A percentile compares a stretch with the other conserved stretches of the same genome.
These are phyloP conservation scores for Mionectes macconnelli DNA, from an alignment of 2,113 vertebrate genomes.

Conservation along the genomic window DNA sequence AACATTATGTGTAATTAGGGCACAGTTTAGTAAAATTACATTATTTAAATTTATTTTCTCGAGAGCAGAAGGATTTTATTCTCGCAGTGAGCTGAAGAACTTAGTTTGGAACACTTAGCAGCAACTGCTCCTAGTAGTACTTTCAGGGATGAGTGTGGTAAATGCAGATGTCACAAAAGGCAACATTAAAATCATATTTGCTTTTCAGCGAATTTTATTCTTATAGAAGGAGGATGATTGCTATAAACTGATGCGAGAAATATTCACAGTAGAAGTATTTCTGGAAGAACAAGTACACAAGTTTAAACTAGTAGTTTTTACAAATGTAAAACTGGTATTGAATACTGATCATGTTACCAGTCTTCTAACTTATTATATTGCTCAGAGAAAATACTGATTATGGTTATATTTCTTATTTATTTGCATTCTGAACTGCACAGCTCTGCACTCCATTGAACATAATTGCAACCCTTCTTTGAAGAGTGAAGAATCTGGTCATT, in stretches of 20 bases:
- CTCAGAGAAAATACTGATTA: background rate
- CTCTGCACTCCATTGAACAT: background rate
- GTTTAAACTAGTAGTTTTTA: background rate
- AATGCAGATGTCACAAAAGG: background rate
- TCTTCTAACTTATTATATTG: background rate
- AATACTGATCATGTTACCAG: background rate
- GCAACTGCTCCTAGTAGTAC: background rate
- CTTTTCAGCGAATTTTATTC: background rate
- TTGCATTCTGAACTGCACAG: background rate
- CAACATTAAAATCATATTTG: background rate
- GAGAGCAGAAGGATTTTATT: background rate
- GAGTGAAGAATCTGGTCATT: background rate
- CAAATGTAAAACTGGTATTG: background rate
- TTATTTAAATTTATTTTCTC: constrained; percentile 16
- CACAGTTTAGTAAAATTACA: background rate
- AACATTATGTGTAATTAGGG: background rate
- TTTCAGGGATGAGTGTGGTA: background rate
- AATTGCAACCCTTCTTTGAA: background rate
- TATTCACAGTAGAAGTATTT: background rate
- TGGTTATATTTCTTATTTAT: background rate
- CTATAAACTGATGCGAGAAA: background rate
- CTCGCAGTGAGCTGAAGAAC: background rate
- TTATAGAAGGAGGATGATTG: background rate
- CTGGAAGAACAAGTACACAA: background rate
- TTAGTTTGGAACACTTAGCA: background rate